phyloP scores from a whole-genome alignment of 2,113 vertebrate genomes.

The Clarias magur region DNA sequence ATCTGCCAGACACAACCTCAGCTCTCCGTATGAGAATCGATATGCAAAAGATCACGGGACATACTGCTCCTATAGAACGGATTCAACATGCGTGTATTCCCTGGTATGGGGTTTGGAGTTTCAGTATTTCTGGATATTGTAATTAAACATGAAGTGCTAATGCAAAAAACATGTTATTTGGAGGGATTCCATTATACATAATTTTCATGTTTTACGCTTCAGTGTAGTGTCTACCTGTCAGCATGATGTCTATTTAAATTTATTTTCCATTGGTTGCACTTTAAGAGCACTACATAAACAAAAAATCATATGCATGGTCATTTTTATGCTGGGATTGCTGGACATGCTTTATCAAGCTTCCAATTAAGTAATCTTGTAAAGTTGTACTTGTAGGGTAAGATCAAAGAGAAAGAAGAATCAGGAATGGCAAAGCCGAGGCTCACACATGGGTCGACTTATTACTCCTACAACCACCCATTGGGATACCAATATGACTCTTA shows the following conservation, averaged over 20 bases:
- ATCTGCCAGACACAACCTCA: conserved; percentile 86
- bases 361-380: conserved; percentile 4
- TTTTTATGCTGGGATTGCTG: neutral
- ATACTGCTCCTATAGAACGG: conserved; percentile 84
- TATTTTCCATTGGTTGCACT: neutral
- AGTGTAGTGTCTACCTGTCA: neutral
- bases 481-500: conserved; percentile 92
- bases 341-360: neutral
- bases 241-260: neutral
- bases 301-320: neutral
- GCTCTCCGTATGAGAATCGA: conserved; percentile 81
- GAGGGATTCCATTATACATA: neutral
- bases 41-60: conserved; percentile 83
- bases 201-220: neutral
- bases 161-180: neutral
- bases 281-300: neutral
- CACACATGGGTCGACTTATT: conserved; percentile 81
- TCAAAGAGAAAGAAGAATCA: conserved; percentile 81
- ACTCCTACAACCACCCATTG: conserved; percentile 87
- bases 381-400: conserved; percentile 77
- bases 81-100: conserved; percentile 85
- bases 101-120: conserved; percentile 74
- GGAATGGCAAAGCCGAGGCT: conserved; percentile 80
- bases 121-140: neutral
- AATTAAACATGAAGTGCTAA: neutral